phyloP scores from a whole-genome alignment of 2,888 invertebrate species.

The Flexamia atlantica region DNA sequence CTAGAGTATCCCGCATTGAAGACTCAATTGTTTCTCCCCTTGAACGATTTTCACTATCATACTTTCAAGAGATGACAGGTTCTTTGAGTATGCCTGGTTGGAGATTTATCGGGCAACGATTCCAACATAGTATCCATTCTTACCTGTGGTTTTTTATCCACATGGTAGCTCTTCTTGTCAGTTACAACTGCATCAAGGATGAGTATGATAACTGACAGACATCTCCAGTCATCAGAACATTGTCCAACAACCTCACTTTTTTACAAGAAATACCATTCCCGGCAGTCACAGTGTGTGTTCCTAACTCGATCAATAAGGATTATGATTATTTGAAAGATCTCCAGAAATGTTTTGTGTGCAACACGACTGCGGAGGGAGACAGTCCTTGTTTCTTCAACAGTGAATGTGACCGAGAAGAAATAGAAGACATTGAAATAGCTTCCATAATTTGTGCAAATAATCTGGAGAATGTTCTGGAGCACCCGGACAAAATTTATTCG shows the following conservation, averaged over 20 bases:
- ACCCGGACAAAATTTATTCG: not conserved
- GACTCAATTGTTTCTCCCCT: not conserved
- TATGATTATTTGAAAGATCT: not conserved
- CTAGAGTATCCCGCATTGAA: not conserved
- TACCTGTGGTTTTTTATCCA: conserved; percentile 6
- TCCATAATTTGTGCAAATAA: not conserved
- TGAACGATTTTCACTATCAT: not conserved
- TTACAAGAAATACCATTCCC: conserved; percentile 5
- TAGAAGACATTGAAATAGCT: not conserved
- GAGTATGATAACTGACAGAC: conserved; percentile 24
- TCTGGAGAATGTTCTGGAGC: not conserved
- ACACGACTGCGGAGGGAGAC: not conserved
- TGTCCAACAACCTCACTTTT: conserved; percentile 28
- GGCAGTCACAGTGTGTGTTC: conserved; percentile 4
- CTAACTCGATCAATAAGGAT: not conserved
- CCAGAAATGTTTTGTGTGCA: not conserved
- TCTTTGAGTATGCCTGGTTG: conserved; percentile 8
- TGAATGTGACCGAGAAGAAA: not conserved
- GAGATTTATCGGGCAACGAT: conserved; percentile 1
- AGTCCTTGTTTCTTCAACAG: not conserved
- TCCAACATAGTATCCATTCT: not conserved
- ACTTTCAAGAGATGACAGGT: not conserved
- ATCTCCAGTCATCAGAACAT: not conserved
- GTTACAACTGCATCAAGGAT: not conserved
- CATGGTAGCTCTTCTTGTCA: not conserved